Evolutionary conservation across 2,113 vertebrate genomes (phyloP).

Genomic region (Tragelaphus strepsiceros): DNA sequence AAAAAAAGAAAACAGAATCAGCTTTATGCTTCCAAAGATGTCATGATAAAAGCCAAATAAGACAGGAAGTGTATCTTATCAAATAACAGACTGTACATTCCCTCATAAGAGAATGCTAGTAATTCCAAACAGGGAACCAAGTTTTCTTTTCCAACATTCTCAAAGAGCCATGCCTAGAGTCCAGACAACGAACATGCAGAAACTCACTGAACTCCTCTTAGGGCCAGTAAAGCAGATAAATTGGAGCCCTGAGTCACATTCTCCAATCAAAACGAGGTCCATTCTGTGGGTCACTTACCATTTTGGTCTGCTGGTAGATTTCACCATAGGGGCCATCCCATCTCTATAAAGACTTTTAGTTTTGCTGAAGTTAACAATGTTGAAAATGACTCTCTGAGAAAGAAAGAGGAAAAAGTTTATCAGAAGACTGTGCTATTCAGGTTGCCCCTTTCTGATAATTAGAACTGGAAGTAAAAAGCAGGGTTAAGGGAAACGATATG

Average conservation of each 20-base stretch:
- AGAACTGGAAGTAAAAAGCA: slow-evolving; percentile 15
- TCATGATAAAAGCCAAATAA: not conserved
- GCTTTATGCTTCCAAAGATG: slow-evolving; percentile 7
- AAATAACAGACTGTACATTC: not conserved
- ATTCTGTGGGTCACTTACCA: slow-evolving; percentile 83
- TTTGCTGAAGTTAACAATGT: slow-evolving; percentile 99
- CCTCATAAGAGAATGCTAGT: not conserved
- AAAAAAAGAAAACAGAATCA: not conserved
- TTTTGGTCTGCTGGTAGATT: slow-evolving; percentile 95
- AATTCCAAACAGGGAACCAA: not conserved
- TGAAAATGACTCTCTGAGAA: slow-evolving; percentile 97
- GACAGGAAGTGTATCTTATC: not conserved
- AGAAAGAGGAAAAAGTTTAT: slow-evolving; percentile 38
- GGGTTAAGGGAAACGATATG: not conserved
- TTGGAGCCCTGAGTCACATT: not conserved
- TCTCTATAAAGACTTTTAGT: slow-evolving; percentile 99
- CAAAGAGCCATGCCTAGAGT: not conserved
- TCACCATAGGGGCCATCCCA: slow-evolving; percentile 97
- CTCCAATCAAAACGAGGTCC: not conserved
- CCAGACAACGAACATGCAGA: not conserved
- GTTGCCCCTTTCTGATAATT: not conserved
- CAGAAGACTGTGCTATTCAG: not conserved
- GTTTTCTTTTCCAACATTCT: not conserved
- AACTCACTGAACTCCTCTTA: not conserved
- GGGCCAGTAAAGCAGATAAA: not conserved